A percentile compares a stretch with the other conserved stretches of the same genome.
phyloP scores from a whole-genome alignment of 2,888 invertebrate species.

The Auanema freiburgensis region DNA sequence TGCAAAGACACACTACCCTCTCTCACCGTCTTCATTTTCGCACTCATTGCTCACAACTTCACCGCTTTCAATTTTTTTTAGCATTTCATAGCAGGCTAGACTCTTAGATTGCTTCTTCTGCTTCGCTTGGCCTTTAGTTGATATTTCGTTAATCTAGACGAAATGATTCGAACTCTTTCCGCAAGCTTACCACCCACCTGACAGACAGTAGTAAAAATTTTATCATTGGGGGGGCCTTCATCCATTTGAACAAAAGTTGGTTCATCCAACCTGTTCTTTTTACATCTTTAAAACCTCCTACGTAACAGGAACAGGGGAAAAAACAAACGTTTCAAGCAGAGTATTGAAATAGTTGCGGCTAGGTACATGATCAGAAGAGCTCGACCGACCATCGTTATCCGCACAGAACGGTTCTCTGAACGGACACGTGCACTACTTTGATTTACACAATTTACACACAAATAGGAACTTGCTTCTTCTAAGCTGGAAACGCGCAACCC shows the following conservation, averaged over 20 bases:
- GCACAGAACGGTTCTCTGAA: too few relatives aligned
- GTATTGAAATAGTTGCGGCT: too few relatives aligned
- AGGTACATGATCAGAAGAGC: too few relatives aligned
- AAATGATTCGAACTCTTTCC: conserved; percentile 2
- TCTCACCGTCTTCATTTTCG: conserved; percentile 3
- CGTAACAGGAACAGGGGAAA: too few relatives aligned
- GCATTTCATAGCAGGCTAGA: conserved; percentile 91
- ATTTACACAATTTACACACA: not conserved
- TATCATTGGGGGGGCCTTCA: conserved; percentile 86
- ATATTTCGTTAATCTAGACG: conserved; percentile 23
- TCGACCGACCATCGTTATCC: too few relatives aligned
- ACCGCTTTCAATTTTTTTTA: conserved; percentile 47
- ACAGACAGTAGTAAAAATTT: conserved; percentile 89
- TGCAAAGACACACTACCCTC: not conserved
- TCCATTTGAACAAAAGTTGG: conserved; percentile 84
- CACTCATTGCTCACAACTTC: conserved; percentile 13
- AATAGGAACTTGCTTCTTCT: not conserved
- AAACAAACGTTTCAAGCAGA: too few relatives aligned
- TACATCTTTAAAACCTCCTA: not conserved
- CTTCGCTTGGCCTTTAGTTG: conserved; percentile 73
- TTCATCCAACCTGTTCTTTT: conserved; percentile 80
- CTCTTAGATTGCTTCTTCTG: conserved; percentile 95
- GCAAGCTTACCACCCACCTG: conserved; percentile 73
- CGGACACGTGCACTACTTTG: too few relatives aligned
- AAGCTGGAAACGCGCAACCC: conserved; percentile 15